A percentile compares a stretch with the other conserved stretches of the same genome.
These are phyloP conservation scores for Ganaspis brasiliensis DNA, from an alignment of 2,888 invertebrate species.

Conservation along the genomic window DNA sequence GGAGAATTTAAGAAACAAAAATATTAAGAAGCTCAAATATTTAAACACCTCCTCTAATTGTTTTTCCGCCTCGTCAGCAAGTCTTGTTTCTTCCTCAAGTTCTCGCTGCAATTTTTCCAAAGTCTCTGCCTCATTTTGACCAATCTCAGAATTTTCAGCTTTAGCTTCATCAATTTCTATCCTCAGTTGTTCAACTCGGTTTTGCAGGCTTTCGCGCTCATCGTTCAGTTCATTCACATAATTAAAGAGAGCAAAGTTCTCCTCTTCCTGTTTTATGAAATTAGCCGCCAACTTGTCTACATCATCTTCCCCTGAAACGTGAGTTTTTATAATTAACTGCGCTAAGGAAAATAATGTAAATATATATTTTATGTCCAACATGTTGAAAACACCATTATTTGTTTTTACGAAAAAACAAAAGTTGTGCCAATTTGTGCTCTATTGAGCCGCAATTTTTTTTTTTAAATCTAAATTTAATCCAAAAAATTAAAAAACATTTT, in stretches of 20 bases:
- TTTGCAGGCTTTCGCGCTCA: constrained; percentile 88
- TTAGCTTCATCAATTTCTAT: constrained; percentile 86
- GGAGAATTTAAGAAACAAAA: too few species aligned
- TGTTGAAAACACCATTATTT: too few species aligned
- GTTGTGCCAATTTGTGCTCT: too few species aligned
- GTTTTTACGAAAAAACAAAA: too few species aligned
- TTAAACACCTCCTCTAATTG: constrained; percentile 76
- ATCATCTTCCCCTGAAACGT: constrained; percentile 82
- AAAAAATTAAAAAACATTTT: background rate
- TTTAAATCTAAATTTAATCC: constrained; percentile 19
- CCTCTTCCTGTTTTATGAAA: constrained; percentile 92
- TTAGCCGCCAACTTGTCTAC: constrained; percentile 86
- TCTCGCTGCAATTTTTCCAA: constrained; percentile 82
- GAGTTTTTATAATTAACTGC: background rate
- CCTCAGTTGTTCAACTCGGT: constrained; percentile 85
- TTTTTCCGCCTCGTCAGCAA: constrained; percentile 78
- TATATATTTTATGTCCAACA: too few species aligned
- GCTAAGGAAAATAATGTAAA: too few species aligned
- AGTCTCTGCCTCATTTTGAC: constrained; percentile 84
- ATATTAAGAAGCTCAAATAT: background rate
- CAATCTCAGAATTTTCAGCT: constrained; percentile 83
- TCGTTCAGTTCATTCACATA: constrained; percentile 95
- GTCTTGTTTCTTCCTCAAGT: constrained; percentile 81
- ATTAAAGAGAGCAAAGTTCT: constrained; percentile 95
- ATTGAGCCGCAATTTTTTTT: constrained; percentile 40